These are phyloP conservation scores for Silurus lanzhouensis DNA, from an alignment of 2,797 vertebrate species.

Conservation along the genomic window DNA sequence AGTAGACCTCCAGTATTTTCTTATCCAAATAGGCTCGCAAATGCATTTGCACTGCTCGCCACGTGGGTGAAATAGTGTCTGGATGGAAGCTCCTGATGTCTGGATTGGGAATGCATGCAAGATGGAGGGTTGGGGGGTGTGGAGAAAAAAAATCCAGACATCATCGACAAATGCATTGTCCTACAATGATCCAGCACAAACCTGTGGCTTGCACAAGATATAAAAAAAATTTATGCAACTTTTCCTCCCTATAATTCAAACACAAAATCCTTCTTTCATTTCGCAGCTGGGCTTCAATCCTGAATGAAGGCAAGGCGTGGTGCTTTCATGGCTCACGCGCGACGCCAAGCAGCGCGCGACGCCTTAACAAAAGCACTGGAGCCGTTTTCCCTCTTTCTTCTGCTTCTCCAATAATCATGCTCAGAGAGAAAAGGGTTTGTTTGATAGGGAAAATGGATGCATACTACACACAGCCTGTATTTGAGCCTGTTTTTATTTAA, in stretches of 20 bases:
- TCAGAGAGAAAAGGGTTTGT: background rate
- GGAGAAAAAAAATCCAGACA: background rate
- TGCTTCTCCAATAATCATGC: too few species aligned
- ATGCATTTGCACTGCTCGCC: constrained; percentile 35
- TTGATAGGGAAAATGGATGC: background rate
- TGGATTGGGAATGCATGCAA: constrained; percentile 52
- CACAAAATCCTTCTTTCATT: background rate
- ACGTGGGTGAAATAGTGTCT: constrained; percentile 60
- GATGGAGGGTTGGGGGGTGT: constrained; percentile 44
- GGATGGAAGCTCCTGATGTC: constrained; percentile 47
- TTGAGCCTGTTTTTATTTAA: background rate
- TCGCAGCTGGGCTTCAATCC: constrained; percentile 6
- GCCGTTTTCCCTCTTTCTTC: background rate
- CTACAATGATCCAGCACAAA: background rate
- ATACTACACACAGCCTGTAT: background rate
- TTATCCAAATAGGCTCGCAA: background rate
- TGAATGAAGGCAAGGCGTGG: constrained; percentile 81
- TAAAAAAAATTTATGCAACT: background rate
- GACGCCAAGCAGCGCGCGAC: constrained; percentile 34
- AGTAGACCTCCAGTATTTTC: background rate
- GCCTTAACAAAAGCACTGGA: constrained; percentile 37
- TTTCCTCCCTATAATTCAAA: too few species aligned
- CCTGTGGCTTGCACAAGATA: background rate
- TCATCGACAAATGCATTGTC: background rate
- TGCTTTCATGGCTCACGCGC: constrained; percentile 69